Percentiles rank a stretch among this genome's conserved stretches.
Conservation (phyloP, 2,888 invertebrate genomes). For the Trypoxylon attenuatum region DNA sequence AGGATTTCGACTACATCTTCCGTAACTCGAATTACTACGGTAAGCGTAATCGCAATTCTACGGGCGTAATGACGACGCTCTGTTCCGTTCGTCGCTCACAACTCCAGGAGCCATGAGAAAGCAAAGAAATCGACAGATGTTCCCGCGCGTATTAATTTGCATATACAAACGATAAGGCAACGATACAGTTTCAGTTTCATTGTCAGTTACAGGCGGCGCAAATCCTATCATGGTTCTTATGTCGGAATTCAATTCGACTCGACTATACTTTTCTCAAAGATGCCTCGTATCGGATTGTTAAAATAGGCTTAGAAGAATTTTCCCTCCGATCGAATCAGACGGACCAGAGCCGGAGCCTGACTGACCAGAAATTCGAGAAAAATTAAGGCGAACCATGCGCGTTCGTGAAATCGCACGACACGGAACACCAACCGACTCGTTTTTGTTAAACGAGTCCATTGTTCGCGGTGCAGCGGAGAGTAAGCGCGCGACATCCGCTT, state of each 20-base stretch:
- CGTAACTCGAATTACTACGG: not conserved
- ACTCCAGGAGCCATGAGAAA: slow-evolving; percentile 5
- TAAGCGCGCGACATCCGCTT: no score
- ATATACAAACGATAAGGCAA: slow-evolving; percentile 21
- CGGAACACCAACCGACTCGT: no score
- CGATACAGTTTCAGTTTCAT: slow-evolving; percentile 18
- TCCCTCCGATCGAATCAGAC: no score
- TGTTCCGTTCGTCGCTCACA: slow-evolving; percentile 1
- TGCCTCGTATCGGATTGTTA: no score
- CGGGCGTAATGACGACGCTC: not conserved
- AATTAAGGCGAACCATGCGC: no score
- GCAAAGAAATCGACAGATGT: slow-evolving; percentile 17
- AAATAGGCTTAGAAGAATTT: no score
- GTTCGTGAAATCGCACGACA: no score
- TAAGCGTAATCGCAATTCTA: not conserved
- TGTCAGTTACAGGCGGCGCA: slow-evolving; percentile 9
- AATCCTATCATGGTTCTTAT: slow-evolving; percentile 34
- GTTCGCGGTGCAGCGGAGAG: no score
- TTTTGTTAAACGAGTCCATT: no score
- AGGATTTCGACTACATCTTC: not conserved
- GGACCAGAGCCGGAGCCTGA: no score
- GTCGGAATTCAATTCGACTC: slow-evolving; percentile 23
- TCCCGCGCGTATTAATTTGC: slow-evolving; percentile 17
- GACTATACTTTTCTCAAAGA: slow-evolving; percentile 17
- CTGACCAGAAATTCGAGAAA: no score